These are phyloP conservation scores for Laticauda laticaudata DNA, from an alignment of 2,113 vertebrate species.

Conservation along the genomic window DNA sequence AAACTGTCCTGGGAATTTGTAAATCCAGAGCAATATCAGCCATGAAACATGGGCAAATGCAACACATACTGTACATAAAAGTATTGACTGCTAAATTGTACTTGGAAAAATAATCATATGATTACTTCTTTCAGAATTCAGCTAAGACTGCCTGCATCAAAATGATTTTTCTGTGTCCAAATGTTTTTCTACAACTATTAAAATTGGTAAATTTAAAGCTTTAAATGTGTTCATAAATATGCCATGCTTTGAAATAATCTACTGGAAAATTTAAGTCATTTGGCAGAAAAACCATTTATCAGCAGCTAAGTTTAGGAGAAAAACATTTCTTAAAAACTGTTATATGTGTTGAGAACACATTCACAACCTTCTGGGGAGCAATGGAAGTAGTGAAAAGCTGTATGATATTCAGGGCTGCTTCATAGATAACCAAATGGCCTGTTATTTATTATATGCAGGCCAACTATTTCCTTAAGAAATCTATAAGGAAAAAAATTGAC, in stretches of 20 bases:
- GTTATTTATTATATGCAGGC: background rate
- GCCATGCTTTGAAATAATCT: conserved; percentile 34
- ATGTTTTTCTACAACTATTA: conserved; percentile 30
- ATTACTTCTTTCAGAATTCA: conserved; percentile 19
- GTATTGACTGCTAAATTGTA: background rate
- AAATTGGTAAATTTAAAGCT: conserved; percentile 36
- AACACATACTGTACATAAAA: background rate
- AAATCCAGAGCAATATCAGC: conserved; percentile 18
- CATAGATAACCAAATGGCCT: conserved; percentile 15
- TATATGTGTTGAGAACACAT: background rate
- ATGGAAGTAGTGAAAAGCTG: background rate
- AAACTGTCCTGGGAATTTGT: background rate
- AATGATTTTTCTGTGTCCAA: conserved; percentile 34
- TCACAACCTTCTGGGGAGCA: conserved; percentile 20
- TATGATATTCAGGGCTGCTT: background rate
- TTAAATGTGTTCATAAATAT: conserved; percentile 40
- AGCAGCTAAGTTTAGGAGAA: conserved; percentile 10
- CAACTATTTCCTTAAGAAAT: conserved; percentile 39
- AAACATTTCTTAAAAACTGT: background rate
- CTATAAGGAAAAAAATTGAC: background rate
- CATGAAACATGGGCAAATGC: background rate
- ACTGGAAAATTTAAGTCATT: conserved; percentile 40
- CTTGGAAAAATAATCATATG: background rate
- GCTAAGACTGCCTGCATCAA: conserved; percentile 6
- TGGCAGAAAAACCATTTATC: conserved; percentile 23